Evolutionary conservation across 2,797 vertebrate genomes (phyloP).

Genomic region (Menidia menidia): DNA sequence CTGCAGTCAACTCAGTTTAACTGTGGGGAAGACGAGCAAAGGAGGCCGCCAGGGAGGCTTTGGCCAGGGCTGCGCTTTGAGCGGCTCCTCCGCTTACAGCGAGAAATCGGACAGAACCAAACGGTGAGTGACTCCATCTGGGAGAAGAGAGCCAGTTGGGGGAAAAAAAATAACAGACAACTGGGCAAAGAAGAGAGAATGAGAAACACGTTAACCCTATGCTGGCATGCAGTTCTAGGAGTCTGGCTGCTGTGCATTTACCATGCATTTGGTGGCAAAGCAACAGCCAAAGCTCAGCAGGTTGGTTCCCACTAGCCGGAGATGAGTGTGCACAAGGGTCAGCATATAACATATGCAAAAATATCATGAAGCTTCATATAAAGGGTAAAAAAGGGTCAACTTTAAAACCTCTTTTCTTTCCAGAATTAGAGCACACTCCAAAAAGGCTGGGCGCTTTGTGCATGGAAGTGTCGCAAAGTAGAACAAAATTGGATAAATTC

Average conservation of each 20-base stretch:
- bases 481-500: not conserved
- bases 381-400: too few species aligned
- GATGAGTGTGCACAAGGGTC: fast-evolving
- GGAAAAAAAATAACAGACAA: not conserved
- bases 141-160: not conserved
- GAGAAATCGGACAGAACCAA: not conserved
- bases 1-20: not conserved
- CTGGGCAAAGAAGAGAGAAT: not conserved
- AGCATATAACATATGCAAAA: too few species aligned
- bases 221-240: not conserved
- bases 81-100: not conserved
- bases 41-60: not conserved
- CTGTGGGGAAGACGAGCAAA: not conserved
- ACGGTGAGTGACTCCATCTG: not conserved
- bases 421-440: too few species aligned
- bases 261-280: not conserved
- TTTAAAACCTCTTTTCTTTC: too few species aligned
- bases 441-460: too few species aligned
- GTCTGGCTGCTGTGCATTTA: not conserved
- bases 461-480: too few species aligned
- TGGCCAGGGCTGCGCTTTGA: not conserved
- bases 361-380: too few species aligned
- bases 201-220: not conserved
- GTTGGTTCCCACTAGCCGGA: conserved; percentile 3
- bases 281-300: conserved; percentile 1